Base-by-base conservation (phyloP, 2,888 invertebrate species). In the Lissocephala sabroskyi region DNA sequence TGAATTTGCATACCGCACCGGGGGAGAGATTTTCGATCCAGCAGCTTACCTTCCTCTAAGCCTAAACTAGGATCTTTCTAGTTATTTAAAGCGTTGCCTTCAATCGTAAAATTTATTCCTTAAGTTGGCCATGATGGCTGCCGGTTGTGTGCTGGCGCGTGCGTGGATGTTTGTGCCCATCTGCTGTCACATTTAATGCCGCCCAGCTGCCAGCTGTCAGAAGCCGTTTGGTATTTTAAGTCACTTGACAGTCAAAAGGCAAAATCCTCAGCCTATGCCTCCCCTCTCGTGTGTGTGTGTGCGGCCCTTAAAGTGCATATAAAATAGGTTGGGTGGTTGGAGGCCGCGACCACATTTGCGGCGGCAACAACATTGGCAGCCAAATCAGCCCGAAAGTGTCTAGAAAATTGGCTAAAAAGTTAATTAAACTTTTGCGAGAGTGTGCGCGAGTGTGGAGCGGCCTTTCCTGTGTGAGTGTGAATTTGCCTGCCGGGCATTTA, bases 131-230 rank as follows among this genome's bases (percentile, higher is more conserved):
- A n/a, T n/a, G n/a, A n/a, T n/a, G n/a, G n/a, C n/a, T n/a, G n/a
- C n/a, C n/a, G n/a, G n/a, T n/a, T 40, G 14, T 23, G 23, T 16
- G 56, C 39, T 33, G 51, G 18, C 53, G 50, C 56, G 23, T 23
- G 3, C 23, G 23, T 23, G 23, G n/a, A n/a, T n/a, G n/a, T n/a
- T n/a, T 23, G 23, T 7, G 7, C 4, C 23, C 23, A 23, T 23
- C 7, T 23, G 65, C 74, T 76, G 76, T 71, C 76, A 65, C 46
- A 40, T 59, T 57, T 68, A 76, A 71, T 76, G 52, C 70, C 60
- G 54, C 58, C n/a, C 53, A 56, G 74, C 62, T 62, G 60, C 58
- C 65, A 75, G 68, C 60, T 76, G 73, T 73, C 70, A 76, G 65
- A 71, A 73, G 68, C 45, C 67, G 46, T 55, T 46, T 55, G 71